These are phyloP conservation scores for Champsocephalus esox DNA, from an alignment of 2,797 vertebrate genomes.

Conservation along the genomic window DNA sequence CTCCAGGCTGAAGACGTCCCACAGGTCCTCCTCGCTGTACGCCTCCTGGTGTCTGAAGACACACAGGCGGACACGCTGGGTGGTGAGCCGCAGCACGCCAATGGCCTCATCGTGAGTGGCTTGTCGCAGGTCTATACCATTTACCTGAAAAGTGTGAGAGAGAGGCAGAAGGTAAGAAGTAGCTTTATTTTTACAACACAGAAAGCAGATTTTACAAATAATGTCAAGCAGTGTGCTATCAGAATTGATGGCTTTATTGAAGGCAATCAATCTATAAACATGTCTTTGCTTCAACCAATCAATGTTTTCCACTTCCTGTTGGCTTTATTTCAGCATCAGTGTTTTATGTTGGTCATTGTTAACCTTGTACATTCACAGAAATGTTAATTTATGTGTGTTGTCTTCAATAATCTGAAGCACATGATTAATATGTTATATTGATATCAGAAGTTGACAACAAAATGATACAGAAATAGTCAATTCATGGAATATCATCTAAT, in stretches of 20 bases:
- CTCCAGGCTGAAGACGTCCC: slow-evolving; percentile 91
- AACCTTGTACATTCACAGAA: background rate
- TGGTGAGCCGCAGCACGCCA: slow-evolving; percentile 93
- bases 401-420: background rate
- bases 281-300: background rate
- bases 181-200: background rate
- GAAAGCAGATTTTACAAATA: background rate
- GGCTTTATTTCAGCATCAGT: background rate
- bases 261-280: background rate
- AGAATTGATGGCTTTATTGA: background rate
- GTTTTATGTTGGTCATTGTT: background rate
- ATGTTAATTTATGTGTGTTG: background rate
- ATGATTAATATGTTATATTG: background rate
- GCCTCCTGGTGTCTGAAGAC: slow-evolving; percentile 92
- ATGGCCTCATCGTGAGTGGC: slow-evolving; percentile 96
- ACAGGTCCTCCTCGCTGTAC: slow-evolving; percentile 90
- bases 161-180: background rate
- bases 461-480: too few species aligned
- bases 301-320: too few species aligned
- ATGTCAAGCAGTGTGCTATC: background rate
- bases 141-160: slow-evolving; percentile 84
- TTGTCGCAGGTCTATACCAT: slow-evolving; percentile 93
- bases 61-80: slow-evolving; percentile 88
- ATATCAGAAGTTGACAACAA: background rate
- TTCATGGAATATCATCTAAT: background rate